Conservation (phyloP, 2,113 vertebrate genomes). For the Ptyas mucosa region DNA sequence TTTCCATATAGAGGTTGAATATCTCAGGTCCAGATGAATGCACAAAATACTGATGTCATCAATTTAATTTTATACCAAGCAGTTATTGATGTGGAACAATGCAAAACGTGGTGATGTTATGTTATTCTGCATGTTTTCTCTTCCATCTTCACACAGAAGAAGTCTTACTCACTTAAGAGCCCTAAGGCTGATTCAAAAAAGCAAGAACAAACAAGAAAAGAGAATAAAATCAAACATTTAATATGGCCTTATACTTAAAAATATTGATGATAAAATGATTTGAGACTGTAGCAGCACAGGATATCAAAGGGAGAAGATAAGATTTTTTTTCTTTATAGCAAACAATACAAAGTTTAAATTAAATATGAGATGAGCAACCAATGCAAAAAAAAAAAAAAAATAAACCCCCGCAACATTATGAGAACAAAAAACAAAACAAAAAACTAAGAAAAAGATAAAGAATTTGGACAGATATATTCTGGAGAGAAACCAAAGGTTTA, state of each 20-base stretch:
- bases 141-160: neutral
- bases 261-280: neutral
- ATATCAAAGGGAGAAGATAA: neutral
- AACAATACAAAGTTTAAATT: neutral
- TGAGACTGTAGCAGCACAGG: neutral
- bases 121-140: neutral
- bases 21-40: neutral
- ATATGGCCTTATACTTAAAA: neutral
- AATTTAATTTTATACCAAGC: too few relatives aligned
- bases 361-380: neutral
- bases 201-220: neutral
- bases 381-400: neutral
- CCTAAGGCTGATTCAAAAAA: neutral
- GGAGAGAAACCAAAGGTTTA: slow-evolving; percentile 8
- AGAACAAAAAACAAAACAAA: neutral
- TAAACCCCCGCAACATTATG: neutral
- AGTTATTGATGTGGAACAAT: neutral
- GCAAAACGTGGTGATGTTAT: neutral
- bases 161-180: neutral
- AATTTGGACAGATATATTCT: neutral
- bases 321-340: neutral
- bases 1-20: neutral
- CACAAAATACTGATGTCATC: neutral
- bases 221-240: neutral
- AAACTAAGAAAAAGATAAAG: neutral